A percentile compares a stretch with the other conserved stretches of the same genome.
Evolutionary conservation across 1,140 invertebrate species (phyloP).

Genomic region (Pogonomyrmex californicus): DNA sequence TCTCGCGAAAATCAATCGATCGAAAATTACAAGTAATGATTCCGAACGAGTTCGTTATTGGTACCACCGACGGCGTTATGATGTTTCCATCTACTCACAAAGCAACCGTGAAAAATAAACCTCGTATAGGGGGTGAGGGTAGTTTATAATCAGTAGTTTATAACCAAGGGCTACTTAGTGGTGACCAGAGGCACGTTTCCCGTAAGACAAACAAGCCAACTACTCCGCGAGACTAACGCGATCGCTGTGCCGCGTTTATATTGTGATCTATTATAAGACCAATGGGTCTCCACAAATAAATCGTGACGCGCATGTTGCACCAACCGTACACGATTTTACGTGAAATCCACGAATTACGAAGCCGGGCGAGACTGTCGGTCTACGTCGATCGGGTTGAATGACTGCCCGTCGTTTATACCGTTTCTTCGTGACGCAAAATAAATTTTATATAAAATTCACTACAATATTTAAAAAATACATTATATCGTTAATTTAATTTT

Average conservation of each 20-base stretch:
- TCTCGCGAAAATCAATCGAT: not conserved
- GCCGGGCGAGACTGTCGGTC: slow-evolving; percentile 35
- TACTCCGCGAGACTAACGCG: slow-evolving; percentile 48
- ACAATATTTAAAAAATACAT: not conserved
- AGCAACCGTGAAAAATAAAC: slow-evolving; percentile 48
- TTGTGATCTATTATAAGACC: slow-evolving; percentile 80
- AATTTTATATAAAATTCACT: not conserved
- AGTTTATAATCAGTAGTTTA: not conserved
- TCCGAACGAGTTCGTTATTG: not conserved
- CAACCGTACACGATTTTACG: slow-evolving; percentile 27
- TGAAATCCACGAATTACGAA: slow-evolving; percentile 50
- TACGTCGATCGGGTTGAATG: slow-evolving; percentile 39
- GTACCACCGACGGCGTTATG: slow-evolving; percentile 31
- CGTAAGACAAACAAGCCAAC: slow-evolving; percentile 68
- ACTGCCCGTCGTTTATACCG: slow-evolving; percentile 21
- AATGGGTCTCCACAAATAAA: slow-evolving; percentile 77
- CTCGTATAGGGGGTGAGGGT: not conserved
- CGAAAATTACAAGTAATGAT: not conserved
- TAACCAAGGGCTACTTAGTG: slow-evolving; percentile 46
- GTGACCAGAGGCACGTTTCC: slow-evolving; percentile 68
- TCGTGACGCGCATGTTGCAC: slow-evolving; percentile 48
- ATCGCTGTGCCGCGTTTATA: slow-evolving; percentile 73
- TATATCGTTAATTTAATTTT: too few species aligned
- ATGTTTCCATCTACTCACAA: slow-evolving; percentile 39
- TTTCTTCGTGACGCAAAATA: not conserved